Conservation (phyloP, 2,113 vertebrate species). For the Trogon surrucura region DNA sequence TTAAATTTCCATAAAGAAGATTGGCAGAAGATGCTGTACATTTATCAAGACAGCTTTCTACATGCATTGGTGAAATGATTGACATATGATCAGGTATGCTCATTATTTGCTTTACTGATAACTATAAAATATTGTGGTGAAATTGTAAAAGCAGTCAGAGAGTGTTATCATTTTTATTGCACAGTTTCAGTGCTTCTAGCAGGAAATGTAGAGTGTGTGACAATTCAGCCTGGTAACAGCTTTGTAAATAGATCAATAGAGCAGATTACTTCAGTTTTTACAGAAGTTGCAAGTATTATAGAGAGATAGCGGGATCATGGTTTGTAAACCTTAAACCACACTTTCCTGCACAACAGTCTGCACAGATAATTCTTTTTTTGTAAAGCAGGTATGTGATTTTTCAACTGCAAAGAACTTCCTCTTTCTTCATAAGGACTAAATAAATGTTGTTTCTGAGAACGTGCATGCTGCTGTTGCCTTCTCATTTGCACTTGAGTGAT, state of each 20-base stretch:
- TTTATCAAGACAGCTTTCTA: background rate
- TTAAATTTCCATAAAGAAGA: background rate
- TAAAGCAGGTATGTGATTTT: slow-evolving; percentile 27
- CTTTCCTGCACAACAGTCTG: slow-evolving; percentile 53
- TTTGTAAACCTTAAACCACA: slow-evolving; percentile 55
- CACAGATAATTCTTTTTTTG: background rate
- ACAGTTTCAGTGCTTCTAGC: background rate
- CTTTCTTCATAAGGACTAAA: background rate
- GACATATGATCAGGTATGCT: rapidly evolving
- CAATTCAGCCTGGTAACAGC: slow-evolving; percentile 15
- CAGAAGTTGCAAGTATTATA: background rate
- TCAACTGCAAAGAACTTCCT: slow-evolving; percentile 10
- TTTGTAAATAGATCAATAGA: slow-evolving; percentile 35
- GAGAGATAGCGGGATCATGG: slow-evolving; percentile 10
- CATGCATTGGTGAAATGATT: background rate
- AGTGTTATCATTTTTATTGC: background rate
- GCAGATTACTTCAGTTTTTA: slow-evolving; percentile 49
- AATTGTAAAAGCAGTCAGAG: background rate
- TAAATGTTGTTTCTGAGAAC: background rate
- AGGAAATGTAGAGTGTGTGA: slow-evolving; percentile 26
- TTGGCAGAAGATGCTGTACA: background rate
- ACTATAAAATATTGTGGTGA: background rate
- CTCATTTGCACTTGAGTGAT: background rate
- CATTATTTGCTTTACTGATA: slow-evolving; percentile 4
- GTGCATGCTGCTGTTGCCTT: background rate